Evolutionary conservation across 2,888 invertebrate genomes (phyloP), one percentile per base, ranked within the genome.

Genomic region (Lottia gigantea): DNA sequence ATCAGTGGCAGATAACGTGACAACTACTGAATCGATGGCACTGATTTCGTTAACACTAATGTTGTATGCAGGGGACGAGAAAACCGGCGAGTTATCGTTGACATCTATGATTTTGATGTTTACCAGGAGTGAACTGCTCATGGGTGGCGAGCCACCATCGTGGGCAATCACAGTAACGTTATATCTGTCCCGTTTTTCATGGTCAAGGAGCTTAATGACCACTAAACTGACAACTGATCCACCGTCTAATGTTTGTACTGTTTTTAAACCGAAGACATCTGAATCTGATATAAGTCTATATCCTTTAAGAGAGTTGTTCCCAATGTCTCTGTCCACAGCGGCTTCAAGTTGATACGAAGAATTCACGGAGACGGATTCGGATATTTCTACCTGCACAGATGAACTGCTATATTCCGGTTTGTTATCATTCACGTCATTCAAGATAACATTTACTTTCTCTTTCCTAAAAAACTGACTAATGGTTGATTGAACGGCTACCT

Each of bases 1-100:
- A 86, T 98, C 97, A 11, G 91, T 92, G 0, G 97, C 97, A 19
- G 92, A 91, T 0, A 97, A 93, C n/a, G 78, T 80, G 55, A 78
- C 71, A 61, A 83, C 72, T 8, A 76, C 72, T 11, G 76, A 74
- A 62, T 76, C 73, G 0, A 74, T 40, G 14, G 68, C 62, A 3
- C 73, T 74, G 47, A 75, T 80, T 72, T 83, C 82, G 16, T 75
- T 75, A 15, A 81, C 71, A 7, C 76, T 78, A 16, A 82, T 75
- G 67, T 78, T 78, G 73, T 80, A 83, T 65, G 67, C 69, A 1
- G 73, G 55, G 31, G 77, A 71, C n/a, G 72, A 72, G 71, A 83
- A 83, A 61, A 71, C 64, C 31, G 82, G 82, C 16, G 74, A 47
- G 63, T 82, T 80, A 73, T 83, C 82, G 64, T 83, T 83, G 14